Conservation (phyloP, 1,140 invertebrate species). For the Tyrophagus putrescentiae region DNA sequence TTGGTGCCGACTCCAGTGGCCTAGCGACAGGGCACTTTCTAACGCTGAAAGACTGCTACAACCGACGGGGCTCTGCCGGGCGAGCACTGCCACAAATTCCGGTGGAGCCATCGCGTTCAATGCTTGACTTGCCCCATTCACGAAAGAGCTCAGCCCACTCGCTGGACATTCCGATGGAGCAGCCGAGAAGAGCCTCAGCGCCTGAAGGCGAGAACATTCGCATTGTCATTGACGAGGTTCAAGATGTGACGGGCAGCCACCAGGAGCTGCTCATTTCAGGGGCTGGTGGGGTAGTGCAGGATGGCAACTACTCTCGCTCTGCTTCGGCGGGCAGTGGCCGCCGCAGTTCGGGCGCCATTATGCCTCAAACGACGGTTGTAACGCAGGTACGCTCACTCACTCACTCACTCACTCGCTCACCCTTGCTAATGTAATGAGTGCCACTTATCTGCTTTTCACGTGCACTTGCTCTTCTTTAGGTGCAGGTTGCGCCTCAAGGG, state of each 20-base stretch:
- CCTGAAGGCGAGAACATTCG: conserved; percentile 71
- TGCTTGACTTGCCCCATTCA: conserved; percentile 19
- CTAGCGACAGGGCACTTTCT: neutral
- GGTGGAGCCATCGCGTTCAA: conserved; percentile 4
- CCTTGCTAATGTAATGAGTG: neutral
- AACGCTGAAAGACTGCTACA: conserved; percentile 15
- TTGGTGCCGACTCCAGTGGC: conserved; percentile 13
- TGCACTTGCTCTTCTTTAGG: neutral
- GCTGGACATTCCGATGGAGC: conserved; percentile 21
- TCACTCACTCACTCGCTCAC: no score
- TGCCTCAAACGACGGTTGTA: neutral
- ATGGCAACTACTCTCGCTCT: neutral
- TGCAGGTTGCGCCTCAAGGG: conserved; percentile 1
- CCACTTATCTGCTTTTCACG: neutral
- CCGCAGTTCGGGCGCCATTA: conserved; percentile 34
- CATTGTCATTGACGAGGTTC: conserved; percentile 76
- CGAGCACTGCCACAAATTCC: conserved; percentile 25
- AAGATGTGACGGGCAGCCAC: conserved; percentile 42
- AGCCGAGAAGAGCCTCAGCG: conserved; percentile 38
- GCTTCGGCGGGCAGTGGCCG: neutral
- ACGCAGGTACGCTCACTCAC: neutral
- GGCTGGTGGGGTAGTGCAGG: neutral
- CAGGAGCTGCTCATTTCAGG: conserved; percentile 29
- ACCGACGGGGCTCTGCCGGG: conserved; percentile 23
- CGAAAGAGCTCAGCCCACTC: conserved; percentile 24